phyloP scores from a whole-genome alignment of 2,113 vertebrate genomes.

The Coturnix japonica region DNA sequence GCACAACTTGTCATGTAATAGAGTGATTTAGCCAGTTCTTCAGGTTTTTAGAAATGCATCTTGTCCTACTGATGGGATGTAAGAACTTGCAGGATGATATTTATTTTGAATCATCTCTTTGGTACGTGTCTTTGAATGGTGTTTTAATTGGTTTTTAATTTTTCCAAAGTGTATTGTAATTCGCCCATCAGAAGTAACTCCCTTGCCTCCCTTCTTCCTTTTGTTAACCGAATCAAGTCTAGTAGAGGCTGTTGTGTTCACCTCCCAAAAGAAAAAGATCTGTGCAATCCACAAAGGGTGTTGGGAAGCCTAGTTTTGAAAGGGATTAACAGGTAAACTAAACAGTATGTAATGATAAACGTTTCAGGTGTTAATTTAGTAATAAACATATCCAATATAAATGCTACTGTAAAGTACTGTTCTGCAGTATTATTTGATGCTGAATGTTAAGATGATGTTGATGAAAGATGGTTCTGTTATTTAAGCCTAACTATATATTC shows the following conservation, averaged over 20 bases:
- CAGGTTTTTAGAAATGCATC: background rate
- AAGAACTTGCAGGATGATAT: background rate
- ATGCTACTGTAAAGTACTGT: background rate
- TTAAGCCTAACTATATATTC: background rate
- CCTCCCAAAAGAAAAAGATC: background rate
- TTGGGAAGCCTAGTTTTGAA: background rate
- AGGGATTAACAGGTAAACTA: background rate
- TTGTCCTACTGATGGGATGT: background rate
- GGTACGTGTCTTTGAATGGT: background rate
- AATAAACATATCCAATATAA: background rate
- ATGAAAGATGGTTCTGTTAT: background rate
- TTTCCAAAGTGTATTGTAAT: background rate
- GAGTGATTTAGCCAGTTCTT: background rate
- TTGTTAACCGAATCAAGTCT: background rate
- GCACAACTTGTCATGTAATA: background rate
- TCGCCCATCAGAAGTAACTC: background rate
- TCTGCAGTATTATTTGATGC: background rate
- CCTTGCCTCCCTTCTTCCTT: background rate
- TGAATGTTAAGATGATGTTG: background rate
- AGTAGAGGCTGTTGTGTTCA: background rate
- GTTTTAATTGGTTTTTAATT: background rate
- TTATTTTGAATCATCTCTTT: background rate
- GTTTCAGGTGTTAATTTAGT: background rate
- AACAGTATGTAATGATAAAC: background rate
- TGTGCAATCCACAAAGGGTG: background rate